Evolutionary conservation across 2,113 vertebrate genomes (phyloP).

Genomic region (Gorilla gorilla): DNA sequence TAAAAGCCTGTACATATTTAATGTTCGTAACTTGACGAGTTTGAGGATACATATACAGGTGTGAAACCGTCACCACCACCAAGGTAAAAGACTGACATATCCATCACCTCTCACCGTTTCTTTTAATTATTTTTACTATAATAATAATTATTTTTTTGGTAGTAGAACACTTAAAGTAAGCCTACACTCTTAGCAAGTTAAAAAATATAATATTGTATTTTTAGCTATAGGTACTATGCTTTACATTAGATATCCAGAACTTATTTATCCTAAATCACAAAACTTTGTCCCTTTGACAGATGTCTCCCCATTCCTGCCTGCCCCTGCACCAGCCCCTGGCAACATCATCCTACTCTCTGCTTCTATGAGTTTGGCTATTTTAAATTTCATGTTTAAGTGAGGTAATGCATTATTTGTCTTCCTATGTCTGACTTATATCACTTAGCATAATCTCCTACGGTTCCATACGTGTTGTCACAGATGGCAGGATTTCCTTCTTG

Average conservation of each 20-base stretch:
- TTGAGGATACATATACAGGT: neutral
- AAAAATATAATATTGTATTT: neutral
- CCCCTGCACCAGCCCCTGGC: neutral
- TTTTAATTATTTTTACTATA: neutral
- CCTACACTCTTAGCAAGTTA: neutral
- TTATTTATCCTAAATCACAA: neutral
- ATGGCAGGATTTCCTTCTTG: neutral
- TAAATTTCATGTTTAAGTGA: neutral
- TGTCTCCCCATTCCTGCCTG: neutral
- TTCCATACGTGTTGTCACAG: neutral
- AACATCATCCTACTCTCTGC: neutral
- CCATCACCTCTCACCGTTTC: neutral
- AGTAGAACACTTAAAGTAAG: neutral
- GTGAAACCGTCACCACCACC: neutral
- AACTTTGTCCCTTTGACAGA: neutral
- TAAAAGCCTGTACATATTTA: neutral
- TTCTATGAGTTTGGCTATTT: neutral
- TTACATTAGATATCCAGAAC: neutral
- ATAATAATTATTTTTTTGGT: neutral
- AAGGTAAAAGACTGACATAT: neutral
- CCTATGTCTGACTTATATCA: neutral
- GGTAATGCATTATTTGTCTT: neutral
- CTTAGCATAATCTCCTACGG: neutral
- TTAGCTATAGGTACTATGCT: neutral
- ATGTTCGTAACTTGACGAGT: neutral